Conservation (phyloP, 2,113 vertebrate genomes). For the Psittacus erithacus region DNA sequence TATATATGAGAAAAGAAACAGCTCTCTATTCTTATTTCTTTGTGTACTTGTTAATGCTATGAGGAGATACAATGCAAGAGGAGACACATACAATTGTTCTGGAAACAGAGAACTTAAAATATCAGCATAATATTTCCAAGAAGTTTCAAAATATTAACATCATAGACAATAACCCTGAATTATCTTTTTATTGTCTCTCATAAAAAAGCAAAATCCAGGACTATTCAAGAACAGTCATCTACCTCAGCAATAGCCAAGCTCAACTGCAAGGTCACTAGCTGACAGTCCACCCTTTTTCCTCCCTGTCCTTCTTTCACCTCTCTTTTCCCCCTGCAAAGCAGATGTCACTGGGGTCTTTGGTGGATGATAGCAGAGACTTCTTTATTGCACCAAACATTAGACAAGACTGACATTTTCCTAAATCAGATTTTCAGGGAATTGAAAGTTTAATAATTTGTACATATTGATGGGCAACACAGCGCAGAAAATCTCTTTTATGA, state of each 20-base stretch:
- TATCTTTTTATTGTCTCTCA: constrained; percentile 22
- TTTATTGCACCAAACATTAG: background rate
- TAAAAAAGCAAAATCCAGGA: background rate
- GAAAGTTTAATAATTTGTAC: background rate
- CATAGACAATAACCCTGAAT: background rate
- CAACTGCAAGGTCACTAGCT: background rate
- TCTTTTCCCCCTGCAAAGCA: background rate
- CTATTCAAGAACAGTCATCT: background rate
- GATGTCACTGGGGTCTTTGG: background rate
- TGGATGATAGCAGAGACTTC: background rate
- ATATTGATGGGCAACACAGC: background rate
- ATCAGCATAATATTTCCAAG: constrained; percentile 27
- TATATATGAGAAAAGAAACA: constrained; percentile 1
- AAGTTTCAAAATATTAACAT: constrained; percentile 14
- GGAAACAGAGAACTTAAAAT: background rate
- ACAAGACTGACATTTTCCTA: background rate
- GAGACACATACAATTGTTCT: background rate
- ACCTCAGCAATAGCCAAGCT: background rate
- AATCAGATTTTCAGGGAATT: background rate
- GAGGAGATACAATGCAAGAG: background rate
- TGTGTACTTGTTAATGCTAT: background rate
- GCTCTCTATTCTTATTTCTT: constrained; percentile 39
- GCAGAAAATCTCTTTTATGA: background rate
- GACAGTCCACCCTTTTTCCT: background rate
- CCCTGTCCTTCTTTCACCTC: background rate